A percentile compares a stretch with the other conserved stretches of the same genome.
Evolutionary conservation across 2,113 vertebrate species (phyloP).

Genomic region (Xenopus laevis): DNA sequence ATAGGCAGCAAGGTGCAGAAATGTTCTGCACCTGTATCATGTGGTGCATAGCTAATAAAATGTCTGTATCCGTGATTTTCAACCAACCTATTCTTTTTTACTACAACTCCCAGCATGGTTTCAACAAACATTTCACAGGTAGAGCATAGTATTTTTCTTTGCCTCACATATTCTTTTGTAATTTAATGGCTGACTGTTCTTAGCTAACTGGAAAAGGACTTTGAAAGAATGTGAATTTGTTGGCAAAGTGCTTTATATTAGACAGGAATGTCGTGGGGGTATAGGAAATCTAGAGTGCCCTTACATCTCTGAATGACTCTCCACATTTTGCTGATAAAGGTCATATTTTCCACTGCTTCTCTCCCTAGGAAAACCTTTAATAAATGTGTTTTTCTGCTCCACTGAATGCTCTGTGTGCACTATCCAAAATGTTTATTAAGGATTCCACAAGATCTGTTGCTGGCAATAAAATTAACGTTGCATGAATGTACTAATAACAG

Average conservation of each 20-base stretch:
- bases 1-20: too few relatives aligned
- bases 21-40: too few relatives aligned
- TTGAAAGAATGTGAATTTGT: constrained; percentile 4
- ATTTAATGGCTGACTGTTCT: too few relatives aligned
- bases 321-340: constrained; percentile 9
- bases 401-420: background rate
- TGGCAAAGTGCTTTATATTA: background rate
- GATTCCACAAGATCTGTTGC: background rate
- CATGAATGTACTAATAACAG: background rate
- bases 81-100: too few relatives aligned
- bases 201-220: background rate
- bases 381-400: constrained; percentile 18
- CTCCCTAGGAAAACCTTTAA: constrained; percentile 12
- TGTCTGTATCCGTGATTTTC: too few relatives aligned
- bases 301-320: constrained; percentile 19
- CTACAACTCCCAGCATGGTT: too few relatives aligned
- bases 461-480: background rate
- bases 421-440: constrained; percentile 4
- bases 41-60: too few relatives aligned
- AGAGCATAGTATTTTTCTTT: too few relatives aligned
- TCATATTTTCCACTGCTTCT: background rate
- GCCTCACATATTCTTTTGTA: too few relatives aligned
- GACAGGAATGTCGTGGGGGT: constrained; percentile 34
- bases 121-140: too few relatives aligned
- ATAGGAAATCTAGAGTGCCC: constrained; percentile 1